phyloP scores from a whole-genome alignment of 2,797 vertebrate genomes.

The Peromyscus eremicus region DNA sequence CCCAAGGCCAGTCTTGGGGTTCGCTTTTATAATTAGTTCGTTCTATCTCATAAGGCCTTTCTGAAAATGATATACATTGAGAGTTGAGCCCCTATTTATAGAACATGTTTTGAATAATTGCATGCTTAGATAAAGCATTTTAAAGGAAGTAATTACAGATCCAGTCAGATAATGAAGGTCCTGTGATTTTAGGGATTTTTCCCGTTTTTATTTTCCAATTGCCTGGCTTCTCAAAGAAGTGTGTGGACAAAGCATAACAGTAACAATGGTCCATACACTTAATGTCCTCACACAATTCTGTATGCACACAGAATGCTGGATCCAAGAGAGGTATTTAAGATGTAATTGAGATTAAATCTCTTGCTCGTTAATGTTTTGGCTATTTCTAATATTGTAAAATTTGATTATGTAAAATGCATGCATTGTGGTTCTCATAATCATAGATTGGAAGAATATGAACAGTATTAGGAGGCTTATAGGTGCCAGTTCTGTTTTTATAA shows the following conservation, averaged over 20 bases:
- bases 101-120: conserved; percentile 5
- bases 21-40: background rate
- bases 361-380: background rate
- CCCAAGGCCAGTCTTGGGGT: accelerated
- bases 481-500: conserved; percentile 64
- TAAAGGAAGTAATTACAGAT: conserved; percentile 48
- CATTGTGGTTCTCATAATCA: background rate
- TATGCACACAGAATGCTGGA: background rate
- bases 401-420: conserved; percentile 15
- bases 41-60: conserved; percentile 10
- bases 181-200: background rate
- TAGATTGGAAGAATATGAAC: conserved; percentile 31
- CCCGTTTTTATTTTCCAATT: background rate
- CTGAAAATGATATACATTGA: conserved; percentile 22
- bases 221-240: conserved; percentile 17
- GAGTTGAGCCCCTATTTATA: conserved; percentile 8
- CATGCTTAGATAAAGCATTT: conserved; percentile 26
- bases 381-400: conserved; percentile 11
- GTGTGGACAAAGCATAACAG: background rate
- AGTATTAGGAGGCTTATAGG: background rate
- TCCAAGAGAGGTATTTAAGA: conserved; percentile 12
- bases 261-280: background rate
- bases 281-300: background rate
- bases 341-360: background rate
- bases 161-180: background rate